Conservation (phyloP, 2,888 invertebrate species). For the Lithosia quadra region DNA sequence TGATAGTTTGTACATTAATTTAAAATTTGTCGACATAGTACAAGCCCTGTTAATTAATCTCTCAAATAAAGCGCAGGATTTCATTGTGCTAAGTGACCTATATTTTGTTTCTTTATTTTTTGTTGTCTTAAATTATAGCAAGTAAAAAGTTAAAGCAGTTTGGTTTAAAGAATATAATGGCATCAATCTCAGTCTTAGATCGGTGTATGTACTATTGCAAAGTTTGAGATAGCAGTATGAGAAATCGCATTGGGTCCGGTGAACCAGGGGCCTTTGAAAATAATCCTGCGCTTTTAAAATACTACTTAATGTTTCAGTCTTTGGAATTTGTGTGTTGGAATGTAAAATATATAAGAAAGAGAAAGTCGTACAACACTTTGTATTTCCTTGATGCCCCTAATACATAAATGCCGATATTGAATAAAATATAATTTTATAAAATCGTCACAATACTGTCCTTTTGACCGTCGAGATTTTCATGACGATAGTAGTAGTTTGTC, state of each 20-base stretch:
- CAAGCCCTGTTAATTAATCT: slow-evolving; percentile 41
- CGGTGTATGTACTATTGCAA: slow-evolving; percentile 40
- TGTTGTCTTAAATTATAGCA: slow-evolving; percentile 41
- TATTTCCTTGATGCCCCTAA: slow-evolving; percentile 24
- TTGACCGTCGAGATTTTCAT: slow-evolving; percentile 18
- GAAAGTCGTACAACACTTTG: neutral
- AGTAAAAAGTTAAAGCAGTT: slow-evolving; percentile 40
- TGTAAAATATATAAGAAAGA: slow-evolving; percentile 34
- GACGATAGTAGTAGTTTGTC: neutral
- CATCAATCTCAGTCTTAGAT: slow-evolving; percentile 51
- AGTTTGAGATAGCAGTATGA: slow-evolving; percentile 23
- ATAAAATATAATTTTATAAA: slow-evolving; percentile 13
- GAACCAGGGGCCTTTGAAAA: slow-evolving; percentile 1
- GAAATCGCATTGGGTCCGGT: slow-evolving; percentile 25
- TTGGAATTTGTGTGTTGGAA: slow-evolving; percentile 65
- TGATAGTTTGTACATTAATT: slow-evolving; percentile 13
- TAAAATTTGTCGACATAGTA: slow-evolving; percentile 32
- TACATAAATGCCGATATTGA: slow-evolving; percentile 8
- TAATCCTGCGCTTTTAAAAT: slow-evolving; percentile 52
- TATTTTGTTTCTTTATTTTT: neutral
- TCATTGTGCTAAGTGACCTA: slow-evolving; percentile 7
- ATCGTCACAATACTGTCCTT: slow-evolving; percentile 28
- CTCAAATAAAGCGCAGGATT: slow-evolving; percentile 47
- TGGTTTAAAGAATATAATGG: slow-evolving; percentile 47
- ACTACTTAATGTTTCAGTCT: slow-evolving; percentile 59